Conservation (phyloP, 2,888 invertebrate genomes). For the Rhimphoctona megacephalus region DNA sequence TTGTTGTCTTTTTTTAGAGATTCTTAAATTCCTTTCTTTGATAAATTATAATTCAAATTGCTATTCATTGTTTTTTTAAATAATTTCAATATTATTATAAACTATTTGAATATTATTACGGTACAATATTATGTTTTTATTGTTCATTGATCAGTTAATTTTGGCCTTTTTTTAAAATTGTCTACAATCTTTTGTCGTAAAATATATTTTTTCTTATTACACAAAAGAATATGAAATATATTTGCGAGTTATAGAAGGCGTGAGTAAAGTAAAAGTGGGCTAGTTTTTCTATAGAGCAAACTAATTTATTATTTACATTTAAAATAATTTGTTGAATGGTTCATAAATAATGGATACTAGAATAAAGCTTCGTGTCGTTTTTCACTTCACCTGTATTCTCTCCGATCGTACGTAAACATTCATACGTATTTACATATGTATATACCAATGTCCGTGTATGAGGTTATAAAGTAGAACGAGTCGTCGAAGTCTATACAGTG, state of each 20-base stretch:
- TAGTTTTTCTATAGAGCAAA: not conserved
- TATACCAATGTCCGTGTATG: slow-evolving; percentile 2
- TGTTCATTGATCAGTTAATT: too few species aligned
- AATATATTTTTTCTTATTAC: not conserved
- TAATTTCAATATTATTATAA: too few species aligned
- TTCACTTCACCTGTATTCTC: not conserved
- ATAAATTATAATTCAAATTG: too few species aligned
- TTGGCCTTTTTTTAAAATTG: too few species aligned
- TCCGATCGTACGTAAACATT: not conserved
- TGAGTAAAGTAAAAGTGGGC: not conserved
- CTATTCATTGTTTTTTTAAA: too few species aligned
- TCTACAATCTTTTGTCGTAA: not conserved
- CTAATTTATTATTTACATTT: not conserved
- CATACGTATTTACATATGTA: not conserved
- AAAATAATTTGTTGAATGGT: slow-evolving; percentile 18
- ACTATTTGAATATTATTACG: too few species aligned
- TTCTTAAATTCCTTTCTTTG: too few species aligned
- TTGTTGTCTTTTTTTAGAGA: too few species aligned
- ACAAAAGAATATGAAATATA: not conserved
- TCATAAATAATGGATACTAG: slow-evolving; percentile 12
- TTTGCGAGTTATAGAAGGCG: not conserved
- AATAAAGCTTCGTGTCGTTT: slow-evolving; percentile 14
- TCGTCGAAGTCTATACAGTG: slow-evolving; percentile 39
- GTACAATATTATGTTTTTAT: too few species aligned
- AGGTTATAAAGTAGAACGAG: slow-evolving; percentile 39